These are phyloP conservation scores for Lasioglossum pauxillum DNA, from an alignment of 2,888 invertebrate species.

Conservation along the genomic window DNA sequence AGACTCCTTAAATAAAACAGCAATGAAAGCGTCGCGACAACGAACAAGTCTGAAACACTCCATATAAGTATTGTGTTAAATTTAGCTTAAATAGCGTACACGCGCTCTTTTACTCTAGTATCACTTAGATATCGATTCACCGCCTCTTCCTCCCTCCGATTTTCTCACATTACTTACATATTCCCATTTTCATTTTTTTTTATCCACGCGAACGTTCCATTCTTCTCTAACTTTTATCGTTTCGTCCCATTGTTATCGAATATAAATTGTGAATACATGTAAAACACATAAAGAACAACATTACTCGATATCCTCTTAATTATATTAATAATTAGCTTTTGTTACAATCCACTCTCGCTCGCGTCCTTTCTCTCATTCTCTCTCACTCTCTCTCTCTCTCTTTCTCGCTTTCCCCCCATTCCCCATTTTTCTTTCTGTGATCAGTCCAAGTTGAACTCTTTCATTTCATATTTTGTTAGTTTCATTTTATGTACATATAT, in stretches of 20 bases:
- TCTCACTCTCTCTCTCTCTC: not conserved
- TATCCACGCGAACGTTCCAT: not conserved
- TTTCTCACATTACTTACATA: conserved; percentile 69
- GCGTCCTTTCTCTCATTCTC: not conserved
- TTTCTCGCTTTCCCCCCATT: not conserved
- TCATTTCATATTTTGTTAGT: conserved; percentile 23
- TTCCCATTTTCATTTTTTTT: conserved; percentile 60
- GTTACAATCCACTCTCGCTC: conserved; percentile 66
- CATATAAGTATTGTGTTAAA: conserved; percentile 78
- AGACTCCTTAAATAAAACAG: conserved; percentile 22
- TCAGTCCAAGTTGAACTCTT: conserved; percentile 73
- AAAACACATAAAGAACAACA: conserved; percentile 78
- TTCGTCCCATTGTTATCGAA: conserved; percentile 72
- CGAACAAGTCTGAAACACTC: conserved; percentile 79
- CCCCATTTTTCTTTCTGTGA: conserved; percentile 61
- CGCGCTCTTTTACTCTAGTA: conserved; percentile 68
- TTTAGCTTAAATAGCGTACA: conserved; percentile 77
- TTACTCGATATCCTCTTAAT: conserved; percentile 76
- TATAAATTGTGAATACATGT: conserved; percentile 79
- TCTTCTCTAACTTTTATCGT: conserved; percentile 72
- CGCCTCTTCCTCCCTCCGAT: conserved; percentile 19
- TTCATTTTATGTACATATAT: conserved; percentile 70
- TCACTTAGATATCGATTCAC: conserved; percentile 76
- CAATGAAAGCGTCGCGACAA: conserved; percentile 40
- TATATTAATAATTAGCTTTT: conserved; percentile 76